Conservation (phyloP, 2,113 vertebrate genomes). For the Pipa parva region DNA sequence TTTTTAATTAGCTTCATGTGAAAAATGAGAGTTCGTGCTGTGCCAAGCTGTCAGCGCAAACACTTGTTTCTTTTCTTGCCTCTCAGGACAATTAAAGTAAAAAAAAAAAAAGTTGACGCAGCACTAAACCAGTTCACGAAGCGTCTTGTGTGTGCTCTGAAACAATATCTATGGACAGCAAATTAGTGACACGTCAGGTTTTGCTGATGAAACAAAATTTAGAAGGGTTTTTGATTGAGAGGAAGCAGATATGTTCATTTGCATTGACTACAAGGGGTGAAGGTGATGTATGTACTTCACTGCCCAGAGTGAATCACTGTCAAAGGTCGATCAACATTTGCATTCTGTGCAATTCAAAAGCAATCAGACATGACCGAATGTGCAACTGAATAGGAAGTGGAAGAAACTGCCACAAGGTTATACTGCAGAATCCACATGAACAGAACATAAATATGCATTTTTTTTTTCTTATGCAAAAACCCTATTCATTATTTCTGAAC, state of each 20-base stretch:
- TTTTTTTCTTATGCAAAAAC: not conserved
- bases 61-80: conserved; percentile 74
- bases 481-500: no score
- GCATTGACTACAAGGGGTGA: conserved; percentile 2
- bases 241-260: conserved; percentile 14
- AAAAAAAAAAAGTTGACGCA: conserved; percentile 58
- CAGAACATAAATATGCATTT: not conserved
- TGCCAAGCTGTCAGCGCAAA: conserved; percentile 74
- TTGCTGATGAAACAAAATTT: conserved; percentile 44
- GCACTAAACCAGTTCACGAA: conserved; percentile 57
- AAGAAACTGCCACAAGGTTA: not conserved
- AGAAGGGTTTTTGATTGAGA: conserved; percentile 36
- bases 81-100: conserved; percentile 74
- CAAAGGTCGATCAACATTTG: not conserved
- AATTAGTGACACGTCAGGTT: conserved; percentile 39
- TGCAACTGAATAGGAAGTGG: conserved; percentile 2
- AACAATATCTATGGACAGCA: conserved; percentile 46
- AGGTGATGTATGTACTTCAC: not conserved
- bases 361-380: conserved; percentile 8
- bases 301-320: not conserved
- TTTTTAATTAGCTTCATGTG: conserved; percentile 83
- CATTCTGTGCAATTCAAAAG: not conserved
- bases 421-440: not conserved
- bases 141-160: conserved; percentile 45
- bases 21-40: conserved; percentile 76